Conservation (phyloP, 2,888 invertebrate species). For the Aspidiotus rigidus region DNA sequence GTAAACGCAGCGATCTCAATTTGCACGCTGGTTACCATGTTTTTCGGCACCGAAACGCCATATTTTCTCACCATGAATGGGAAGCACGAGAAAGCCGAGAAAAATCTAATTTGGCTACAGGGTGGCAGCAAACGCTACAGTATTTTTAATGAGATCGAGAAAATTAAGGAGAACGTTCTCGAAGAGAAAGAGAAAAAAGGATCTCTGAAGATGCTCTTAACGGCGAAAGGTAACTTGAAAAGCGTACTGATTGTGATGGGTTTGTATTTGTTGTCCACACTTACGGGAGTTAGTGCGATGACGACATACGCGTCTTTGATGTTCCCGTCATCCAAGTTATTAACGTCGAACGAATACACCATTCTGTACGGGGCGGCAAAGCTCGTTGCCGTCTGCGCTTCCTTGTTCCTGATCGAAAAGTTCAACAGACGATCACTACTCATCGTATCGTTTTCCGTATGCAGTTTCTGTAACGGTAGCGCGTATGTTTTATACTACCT, state of each 20-base stretch:
- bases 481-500: not conserved
- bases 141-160: not conserved
- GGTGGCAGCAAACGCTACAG: slow-evolving; percentile 8
- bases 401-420: slow-evolving; percentile 37
- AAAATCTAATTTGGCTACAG: slow-evolving; percentile 13
- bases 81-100: slow-evolving; percentile 8
- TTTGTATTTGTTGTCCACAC: not conserved
- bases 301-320: slow-evolving; percentile 37
- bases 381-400: slow-evolving; percentile 36
- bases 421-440: slow-evolving; percentile 36
- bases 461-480: not conserved
- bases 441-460: not conserved
- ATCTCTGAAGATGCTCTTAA: slow-evolving; percentile 6
- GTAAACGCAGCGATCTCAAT: slow-evolving; percentile 34
- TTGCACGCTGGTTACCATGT: slow-evolving; percentile 33
- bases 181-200: slow-evolving; percentile 9
- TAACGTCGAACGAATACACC: slow-evolving; percentile 37
- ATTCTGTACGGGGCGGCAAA: slow-evolving; percentile 37
- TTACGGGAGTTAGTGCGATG: slow-evolving; percentile 22
- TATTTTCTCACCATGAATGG: slow-evolving; percentile 18
- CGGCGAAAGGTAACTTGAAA: not conserved
- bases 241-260: slow-evolving; percentile 30
- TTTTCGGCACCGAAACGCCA: slow-evolving; percentile 7
- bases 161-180: slow-evolving; percentile 6
- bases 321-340: slow-evolving; percentile 36